Conservation (phyloP, 2,888 invertebrate genomes). For the Leucozona laternaria region DNA sequence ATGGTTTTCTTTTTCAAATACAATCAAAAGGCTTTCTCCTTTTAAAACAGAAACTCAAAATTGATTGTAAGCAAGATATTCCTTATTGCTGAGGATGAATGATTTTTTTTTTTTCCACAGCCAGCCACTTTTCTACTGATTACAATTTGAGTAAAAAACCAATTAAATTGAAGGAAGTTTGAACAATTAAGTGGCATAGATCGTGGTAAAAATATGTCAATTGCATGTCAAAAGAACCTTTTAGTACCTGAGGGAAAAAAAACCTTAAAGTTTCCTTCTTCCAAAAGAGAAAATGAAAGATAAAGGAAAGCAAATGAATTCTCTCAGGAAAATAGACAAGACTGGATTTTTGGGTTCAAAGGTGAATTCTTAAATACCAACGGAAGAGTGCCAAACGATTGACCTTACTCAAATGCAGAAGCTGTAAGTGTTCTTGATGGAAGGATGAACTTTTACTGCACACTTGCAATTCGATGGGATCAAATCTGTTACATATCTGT, state of each 20-base stretch:
- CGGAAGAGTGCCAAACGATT: neutral
- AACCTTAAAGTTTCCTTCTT: neutral
- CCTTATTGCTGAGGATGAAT: neutral
- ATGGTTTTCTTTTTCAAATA: slow-evolving; percentile 36
- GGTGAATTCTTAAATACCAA: neutral
- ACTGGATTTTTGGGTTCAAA: neutral
- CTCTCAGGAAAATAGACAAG: neutral
- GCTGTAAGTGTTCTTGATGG: neutral
- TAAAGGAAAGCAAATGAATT: neutral
- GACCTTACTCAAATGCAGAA: neutral
- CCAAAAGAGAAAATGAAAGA: neutral
- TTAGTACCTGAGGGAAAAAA: neutral
- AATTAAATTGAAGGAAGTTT: slow-evolving; percentile 14
- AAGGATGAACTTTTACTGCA: neutral
- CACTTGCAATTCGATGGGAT: neutral
- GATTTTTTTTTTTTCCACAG: neutral
- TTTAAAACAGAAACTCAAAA: neutral
- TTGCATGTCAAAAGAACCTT: slow-evolving; percentile 15
- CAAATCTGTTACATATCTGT: neutral
- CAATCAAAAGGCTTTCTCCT: neutral
- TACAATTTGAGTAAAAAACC: slow-evolving; percentile 24
- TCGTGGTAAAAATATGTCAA: slow-evolving; percentile 14
- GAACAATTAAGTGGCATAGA: neutral
- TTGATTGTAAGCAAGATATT: slow-evolving; percentile 4
- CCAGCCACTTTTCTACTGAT: slow-evolving; percentile 3